Evolutionary conservation across 2,797 vertebrate species (phyloP), one percentile per base, ranked within the genome.

Genomic region (Squalus acanthias): DNA sequence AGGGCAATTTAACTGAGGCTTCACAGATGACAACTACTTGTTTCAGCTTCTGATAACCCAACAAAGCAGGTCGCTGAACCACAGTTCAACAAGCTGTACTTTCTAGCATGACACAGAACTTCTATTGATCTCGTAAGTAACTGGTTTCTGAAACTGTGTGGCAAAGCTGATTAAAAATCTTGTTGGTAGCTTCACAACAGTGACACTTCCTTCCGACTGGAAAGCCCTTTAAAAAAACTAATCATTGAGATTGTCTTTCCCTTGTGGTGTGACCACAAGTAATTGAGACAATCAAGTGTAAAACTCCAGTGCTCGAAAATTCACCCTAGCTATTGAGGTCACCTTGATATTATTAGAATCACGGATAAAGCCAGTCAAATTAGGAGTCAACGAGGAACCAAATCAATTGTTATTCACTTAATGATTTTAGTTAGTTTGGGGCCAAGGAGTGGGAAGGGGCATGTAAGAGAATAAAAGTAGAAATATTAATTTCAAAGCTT

Each of bases 201-300:
- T 95, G 69, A 74, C 69, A 95, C 57, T 91, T 91, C 88, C 57
- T 95, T 74, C 57, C 46, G 70, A 74, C 50, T 70, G 46, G 50
- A 26, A 74, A 95, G 46, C 46, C 9, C 13, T 33, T 70, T 74
- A 7, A 53, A 74, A 69, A 69, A 46, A 12, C n/a, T 26, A 69
- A 69, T 94, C 70, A 70, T 94, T 57, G 9, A 74, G 46, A 95
- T 17, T 53, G 46, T 57, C 69, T 95, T 70, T 57, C 94, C 69
- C 46, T 95, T 95, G 69, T 72, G 69, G 46, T 95, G 26, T 95
- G 69, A 95, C 69, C 69, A 72, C 94, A 95, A 72, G 94, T 74
- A 95, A 95, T 72, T 74, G 94, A 95, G 50, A 70, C 65, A 70
- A 50, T 74, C 69, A 33, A 95, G 50, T 95, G 94, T 53, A 70